Evolutionary conservation across 2,888 invertebrate genomes (phyloP).

Genomic region (Beris morrisii): DNA sequence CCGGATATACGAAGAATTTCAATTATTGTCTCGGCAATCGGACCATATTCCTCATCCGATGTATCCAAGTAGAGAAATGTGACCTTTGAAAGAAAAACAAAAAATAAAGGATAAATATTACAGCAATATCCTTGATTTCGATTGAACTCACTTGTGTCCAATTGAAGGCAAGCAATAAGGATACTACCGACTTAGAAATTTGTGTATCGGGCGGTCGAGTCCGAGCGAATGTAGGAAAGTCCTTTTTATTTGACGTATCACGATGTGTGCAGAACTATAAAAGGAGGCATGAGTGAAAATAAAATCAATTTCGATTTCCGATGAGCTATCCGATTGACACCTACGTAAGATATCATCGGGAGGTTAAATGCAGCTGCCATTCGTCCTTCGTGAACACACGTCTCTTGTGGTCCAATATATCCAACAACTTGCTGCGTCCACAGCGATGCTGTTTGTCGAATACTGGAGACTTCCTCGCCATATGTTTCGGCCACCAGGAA

Average conservation of each 20-base stretch:
- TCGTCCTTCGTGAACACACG: slow-evolving; percentile 89
- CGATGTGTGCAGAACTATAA: slow-evolving; percentile 87
- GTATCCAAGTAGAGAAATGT: slow-evolving; percentile 82
- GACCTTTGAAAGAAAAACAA: slow-evolving; percentile 60
- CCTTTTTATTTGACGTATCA: slow-evolving; percentile 83
- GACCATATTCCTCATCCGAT: slow-evolving; percentile 72
- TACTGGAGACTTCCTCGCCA: slow-evolving; percentile 85
- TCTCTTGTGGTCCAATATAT: slow-evolving; percentile 81
- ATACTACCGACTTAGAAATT: slow-evolving; percentile 89
- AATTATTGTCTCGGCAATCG: slow-evolving; percentile 77
- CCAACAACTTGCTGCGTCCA: slow-evolving; percentile 84
- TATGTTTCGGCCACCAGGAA: slow-evolving; percentile 88
- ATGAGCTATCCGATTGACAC: slow-evolving; percentile 54
- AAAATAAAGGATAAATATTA: slow-evolving; percentile 23
- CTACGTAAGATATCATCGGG: slow-evolving; percentile 95
- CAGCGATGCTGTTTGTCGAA: slow-evolving; percentile 78
- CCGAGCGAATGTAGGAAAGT: slow-evolving; percentile 88
- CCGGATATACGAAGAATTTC: slow-evolving; percentile 71
- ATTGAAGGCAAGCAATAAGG: slow-evolving; percentile 79
- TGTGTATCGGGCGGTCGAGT: slow-evolving; percentile 92
- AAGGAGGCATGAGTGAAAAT: slow-evolving; percentile 25
- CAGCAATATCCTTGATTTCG: neutral
- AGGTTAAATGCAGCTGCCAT: slow-evolving; percentile 93
- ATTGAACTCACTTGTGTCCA: slow-evolving; percentile 77
- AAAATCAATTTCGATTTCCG: neutral